phyloP scores from a whole-genome alignment of 2,888 invertebrate species.

The Endotricha flammealis region DNA sequence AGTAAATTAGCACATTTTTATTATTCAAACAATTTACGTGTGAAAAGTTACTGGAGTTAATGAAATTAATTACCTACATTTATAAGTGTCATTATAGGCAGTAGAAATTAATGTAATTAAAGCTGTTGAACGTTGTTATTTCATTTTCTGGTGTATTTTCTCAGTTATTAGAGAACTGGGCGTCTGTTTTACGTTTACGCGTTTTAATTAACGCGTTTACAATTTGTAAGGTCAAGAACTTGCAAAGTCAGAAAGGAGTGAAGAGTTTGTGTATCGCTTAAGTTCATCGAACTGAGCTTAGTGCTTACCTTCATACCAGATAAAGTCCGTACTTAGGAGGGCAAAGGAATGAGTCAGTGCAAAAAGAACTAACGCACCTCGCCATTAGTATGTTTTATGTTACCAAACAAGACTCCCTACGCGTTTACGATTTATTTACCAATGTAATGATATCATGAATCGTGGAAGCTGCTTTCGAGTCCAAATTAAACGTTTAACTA shows the following conservation, averaged over 20 bases:
- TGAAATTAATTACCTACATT: slow-evolving; percentile 11
- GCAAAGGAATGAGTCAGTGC: slow-evolving; percentile 15
- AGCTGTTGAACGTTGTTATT: neutral
- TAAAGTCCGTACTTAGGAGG: slow-evolving; percentile 9
- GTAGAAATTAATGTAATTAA: neutral
- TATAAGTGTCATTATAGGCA: neutral
- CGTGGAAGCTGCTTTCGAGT: slow-evolving; percentile 32
- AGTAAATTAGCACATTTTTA: neutral
- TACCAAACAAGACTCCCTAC: slow-evolving; percentile 20
- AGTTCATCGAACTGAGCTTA: too few relatives aligned
- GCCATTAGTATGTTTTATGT: slow-evolving; percentile 19
- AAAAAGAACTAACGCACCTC: slow-evolving; percentile 14
- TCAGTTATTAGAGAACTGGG: neutral
- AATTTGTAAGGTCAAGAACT: too few relatives aligned
- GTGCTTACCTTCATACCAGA: slow-evolving; percentile 4
- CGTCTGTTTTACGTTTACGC: too few relatives aligned
- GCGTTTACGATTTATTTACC: slow-evolving; percentile 20
- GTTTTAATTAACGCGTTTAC: too few relatives aligned
- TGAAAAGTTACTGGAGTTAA: neutral
- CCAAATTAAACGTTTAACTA: slow-evolving; percentile 36
- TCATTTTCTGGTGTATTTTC: neutral
- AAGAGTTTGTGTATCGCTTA: too few relatives aligned
- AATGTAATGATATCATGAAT: slow-evolving; percentile 24
- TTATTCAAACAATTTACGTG: neutral
- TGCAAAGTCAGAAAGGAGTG: too few relatives aligned